Conservation (phyloP, 2,113 vertebrate genomes). For the Microtus montanus region DNA sequence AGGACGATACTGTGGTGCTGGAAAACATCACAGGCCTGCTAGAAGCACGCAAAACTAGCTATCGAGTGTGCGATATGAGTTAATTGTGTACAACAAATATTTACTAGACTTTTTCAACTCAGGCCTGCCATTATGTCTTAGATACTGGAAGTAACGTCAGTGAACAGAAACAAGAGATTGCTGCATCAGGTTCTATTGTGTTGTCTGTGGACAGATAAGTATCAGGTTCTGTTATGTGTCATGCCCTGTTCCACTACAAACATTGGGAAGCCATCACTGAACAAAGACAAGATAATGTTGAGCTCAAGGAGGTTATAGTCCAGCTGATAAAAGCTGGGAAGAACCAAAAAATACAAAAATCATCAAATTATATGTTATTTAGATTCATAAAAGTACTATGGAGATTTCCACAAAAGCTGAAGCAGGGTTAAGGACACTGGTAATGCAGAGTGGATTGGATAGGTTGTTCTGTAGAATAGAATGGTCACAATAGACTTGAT, state of each 20-base stretch:
- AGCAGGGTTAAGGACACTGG: neutral
- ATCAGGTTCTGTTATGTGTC: neutral
- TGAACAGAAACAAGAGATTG: slow-evolving; percentile 44
- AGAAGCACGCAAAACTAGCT: slow-evolving; percentile 6
- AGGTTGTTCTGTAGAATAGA: neutral
- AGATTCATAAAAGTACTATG: neutral
- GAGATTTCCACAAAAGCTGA: neutral
- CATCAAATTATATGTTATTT: neutral
- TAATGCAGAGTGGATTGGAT: neutral
- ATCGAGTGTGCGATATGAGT: neutral
- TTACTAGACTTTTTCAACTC: neutral
- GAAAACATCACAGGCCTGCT: neutral
- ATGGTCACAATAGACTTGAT: neutral
- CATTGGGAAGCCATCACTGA: neutral
- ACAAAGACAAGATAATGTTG: slow-evolving; percentile 30
- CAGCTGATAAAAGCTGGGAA: neutral
- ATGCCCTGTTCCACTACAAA: neutral
- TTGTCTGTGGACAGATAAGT: neutral
- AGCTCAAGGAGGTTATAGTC: neutral
- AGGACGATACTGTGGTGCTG: neutral
- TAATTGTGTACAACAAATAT: slow-evolving; percentile 33
- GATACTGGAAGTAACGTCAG: slow-evolving; percentile 1
- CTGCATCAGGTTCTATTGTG: neutral
- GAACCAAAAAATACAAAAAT: neutral
- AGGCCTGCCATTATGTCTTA: neutral